phyloP scores from a whole-genome alignment of 2,888 invertebrate species.

The Rotaria socialis region DNA sequence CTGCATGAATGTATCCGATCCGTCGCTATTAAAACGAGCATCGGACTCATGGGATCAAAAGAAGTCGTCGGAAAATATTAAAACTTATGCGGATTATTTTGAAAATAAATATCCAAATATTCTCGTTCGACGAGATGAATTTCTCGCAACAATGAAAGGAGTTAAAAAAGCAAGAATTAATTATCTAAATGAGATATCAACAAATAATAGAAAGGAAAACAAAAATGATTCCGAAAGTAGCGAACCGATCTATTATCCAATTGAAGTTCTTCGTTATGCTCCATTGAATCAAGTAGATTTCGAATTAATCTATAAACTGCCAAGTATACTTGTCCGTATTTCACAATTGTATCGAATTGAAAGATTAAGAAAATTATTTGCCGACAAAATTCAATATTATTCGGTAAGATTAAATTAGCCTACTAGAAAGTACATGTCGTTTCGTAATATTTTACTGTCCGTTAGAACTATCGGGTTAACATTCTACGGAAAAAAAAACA shows the following conservation, averaged over 20 bases:
- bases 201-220: not conserved
- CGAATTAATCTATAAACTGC: not conserved
- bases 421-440: too few relatives aligned
- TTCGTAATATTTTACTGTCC: too few relatives aligned
- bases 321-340: not conserved
- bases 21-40: not conserved
- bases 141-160: not conserved
- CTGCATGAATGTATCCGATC: not conserved
- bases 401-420: not conserved
- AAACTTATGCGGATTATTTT: not conserved
- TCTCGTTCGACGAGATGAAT: not conserved
- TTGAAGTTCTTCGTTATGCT: not conserved
- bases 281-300: constrained; percentile 13
- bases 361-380: not conserved
- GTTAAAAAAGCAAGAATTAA: not conserved
- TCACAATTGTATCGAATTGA: constrained; percentile 21
- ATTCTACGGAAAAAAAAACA: too few relatives aligned
- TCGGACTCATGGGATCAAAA: not conserved
- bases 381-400: not conserved
- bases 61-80: not conserved
- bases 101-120: not conserved
- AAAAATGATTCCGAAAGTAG: not conserved
- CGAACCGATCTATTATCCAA: not conserved
- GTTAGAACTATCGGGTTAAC: too few relatives aligned
- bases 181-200: not conserved